Percentiles rank a stretch among this genome's conserved stretches.
Evolutionary conservation across 2,888 invertebrate species (phyloP).

Genomic region (Listrodromus nycthemerus): DNA sequence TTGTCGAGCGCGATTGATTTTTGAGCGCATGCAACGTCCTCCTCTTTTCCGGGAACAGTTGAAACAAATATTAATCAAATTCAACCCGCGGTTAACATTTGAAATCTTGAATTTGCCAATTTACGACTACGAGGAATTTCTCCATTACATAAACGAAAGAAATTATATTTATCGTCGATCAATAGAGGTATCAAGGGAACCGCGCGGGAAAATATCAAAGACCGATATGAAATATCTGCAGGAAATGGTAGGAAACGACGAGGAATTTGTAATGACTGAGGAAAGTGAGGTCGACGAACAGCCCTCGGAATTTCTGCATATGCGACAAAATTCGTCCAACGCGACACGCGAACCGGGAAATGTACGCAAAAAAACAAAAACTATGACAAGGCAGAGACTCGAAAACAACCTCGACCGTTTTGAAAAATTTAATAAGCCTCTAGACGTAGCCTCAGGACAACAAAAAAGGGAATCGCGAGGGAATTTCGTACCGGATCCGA

Average conservation of each 20-base stretch:
- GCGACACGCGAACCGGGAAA: too few species aligned
- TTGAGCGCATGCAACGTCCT: conserved; percentile 54
- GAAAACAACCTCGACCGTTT: not conserved
- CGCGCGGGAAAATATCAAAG: not conserved
- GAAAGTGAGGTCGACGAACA: too few species aligned
- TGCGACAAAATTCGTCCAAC: too few species aligned
- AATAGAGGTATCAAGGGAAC: not conserved
- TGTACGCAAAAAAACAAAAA: too few species aligned
- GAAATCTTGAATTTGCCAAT: conserved; percentile 24
- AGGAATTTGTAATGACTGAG: too few species aligned
- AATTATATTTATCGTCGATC: not conserved
- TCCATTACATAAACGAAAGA: not conserved
- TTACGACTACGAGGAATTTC: not conserved
- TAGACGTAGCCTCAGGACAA: too few species aligned
- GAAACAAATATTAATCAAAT: conserved; percentile 51
- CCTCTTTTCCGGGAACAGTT: conserved; percentile 45
- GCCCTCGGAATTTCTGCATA: too few species aligned
- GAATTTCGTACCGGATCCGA: too few species aligned
- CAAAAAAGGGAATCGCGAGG: too few species aligned
- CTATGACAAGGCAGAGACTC: not conserved
- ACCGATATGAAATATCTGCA: not conserved
- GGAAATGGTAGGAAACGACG: too few species aligned
- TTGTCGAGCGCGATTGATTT: conserved; percentile 44
- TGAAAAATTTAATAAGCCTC: too few species aligned
- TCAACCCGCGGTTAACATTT: conserved; percentile 36